Conservation (phyloP, 1,140 invertebrate species). For the Papilio dardanus region DNA sequence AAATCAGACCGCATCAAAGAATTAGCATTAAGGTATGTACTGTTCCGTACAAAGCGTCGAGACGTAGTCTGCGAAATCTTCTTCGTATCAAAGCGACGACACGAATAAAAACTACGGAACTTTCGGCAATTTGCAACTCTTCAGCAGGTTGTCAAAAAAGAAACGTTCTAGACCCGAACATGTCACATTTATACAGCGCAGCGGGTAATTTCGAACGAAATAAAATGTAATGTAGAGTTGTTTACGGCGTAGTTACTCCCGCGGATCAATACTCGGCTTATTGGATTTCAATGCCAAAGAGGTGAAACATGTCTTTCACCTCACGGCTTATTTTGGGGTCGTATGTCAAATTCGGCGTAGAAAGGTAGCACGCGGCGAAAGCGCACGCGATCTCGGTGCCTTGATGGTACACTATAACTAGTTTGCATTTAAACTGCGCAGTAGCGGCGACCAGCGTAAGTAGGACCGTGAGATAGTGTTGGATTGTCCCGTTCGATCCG, state of each 20-base stretch:
- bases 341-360: slow-evolving; percentile 50
- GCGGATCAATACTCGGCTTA: slow-evolving; percentile 41
- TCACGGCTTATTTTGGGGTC: slow-evolving; percentile 42
- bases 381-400: slow-evolving; percentile 50
- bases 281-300: slow-evolving; percentile 43
- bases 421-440: slow-evolving; percentile 61
- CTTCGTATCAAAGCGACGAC: slow-evolving; percentile 24
- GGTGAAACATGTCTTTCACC: slow-evolving; percentile 38
- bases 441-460: slow-evolving; percentile 50
- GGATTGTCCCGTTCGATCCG: slow-evolving; percentile 48
- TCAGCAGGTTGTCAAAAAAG: slow-evolving; percentile 27
- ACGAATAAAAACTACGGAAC: slow-evolving; percentile 40
- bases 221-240: slow-evolving; percentile 29
- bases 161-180: background rate
- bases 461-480: slow-evolving; percentile 48
- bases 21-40: slow-evolving; percentile 58
- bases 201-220: slow-evolving; percentile 18
- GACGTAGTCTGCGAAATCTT: slow-evolving; percentile 32
- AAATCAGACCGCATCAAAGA: slow-evolving; percentile 62
- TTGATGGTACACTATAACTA: slow-evolving; percentile 48
- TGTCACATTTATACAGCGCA: background rate
- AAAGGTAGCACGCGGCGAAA: slow-evolving; percentile 47
- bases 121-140: slow-evolving; percentile 33
- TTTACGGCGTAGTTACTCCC: slow-evolving; percentile 30
- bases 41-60: slow-evolving; percentile 49